Conservation (phyloP, 2,888 invertebrate genomes). For the Chymomyza fuscimana region DNA sequence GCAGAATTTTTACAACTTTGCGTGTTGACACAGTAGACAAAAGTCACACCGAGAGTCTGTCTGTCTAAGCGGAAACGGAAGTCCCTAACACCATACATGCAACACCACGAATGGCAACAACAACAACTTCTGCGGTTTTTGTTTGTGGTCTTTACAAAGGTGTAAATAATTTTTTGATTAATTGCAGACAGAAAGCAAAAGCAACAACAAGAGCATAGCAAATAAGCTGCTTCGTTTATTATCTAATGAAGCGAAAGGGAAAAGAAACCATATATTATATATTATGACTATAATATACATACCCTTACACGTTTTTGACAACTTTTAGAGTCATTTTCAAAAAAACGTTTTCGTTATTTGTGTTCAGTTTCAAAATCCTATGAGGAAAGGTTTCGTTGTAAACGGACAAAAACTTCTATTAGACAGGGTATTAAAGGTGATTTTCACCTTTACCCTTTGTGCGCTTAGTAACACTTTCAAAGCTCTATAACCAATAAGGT, state of each 20-base stretch:
- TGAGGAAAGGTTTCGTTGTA: no score
- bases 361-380: no score
- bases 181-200: constrained; percentile 53
- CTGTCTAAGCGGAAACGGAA: constrained; percentile 59
- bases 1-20: constrained; percentile 27
- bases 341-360: no score
- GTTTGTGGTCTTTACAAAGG: constrained; percentile 42
- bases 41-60: background rate
- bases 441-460: no score
- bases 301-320: no score
- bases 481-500: no score
- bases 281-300: no score
- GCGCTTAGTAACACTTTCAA: no score
- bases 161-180: constrained; percentile 64
- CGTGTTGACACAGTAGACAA: no score
- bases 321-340: no score
- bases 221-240: constrained; percentile 12
- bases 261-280: background rate
- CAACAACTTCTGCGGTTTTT: constrained; percentile 16
- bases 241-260: constrained; percentile 53
- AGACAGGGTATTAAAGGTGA: no score
- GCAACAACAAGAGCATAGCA: constrained; percentile 19
- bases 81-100: constrained; percentile 67
- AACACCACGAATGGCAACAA: constrained; percentile 1
- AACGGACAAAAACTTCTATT: no score